Base-by-base conservation (phyloP, 1,140 invertebrate genomes). In the Zaprionus davidi region DNA sequence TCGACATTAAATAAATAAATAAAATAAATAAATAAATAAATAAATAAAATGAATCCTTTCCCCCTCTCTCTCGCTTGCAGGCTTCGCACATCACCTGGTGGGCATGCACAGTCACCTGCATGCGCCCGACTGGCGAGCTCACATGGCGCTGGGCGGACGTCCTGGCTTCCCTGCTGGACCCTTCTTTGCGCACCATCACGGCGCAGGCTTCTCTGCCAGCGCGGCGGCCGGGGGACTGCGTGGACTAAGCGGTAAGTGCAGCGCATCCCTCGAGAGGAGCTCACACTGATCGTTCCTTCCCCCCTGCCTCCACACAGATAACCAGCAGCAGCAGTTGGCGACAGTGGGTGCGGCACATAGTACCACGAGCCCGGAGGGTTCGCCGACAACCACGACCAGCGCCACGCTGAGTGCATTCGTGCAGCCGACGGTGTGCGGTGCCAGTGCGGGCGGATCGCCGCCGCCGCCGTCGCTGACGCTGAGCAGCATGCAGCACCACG, bases 61-160 rank as follows among this genome's bases (percentile, higher is more conserved):
- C 13, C 2, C 2, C 28, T 34, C 22, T 36, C 11, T 28, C 2
- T 20, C 20, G 20, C 2, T 46, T 71, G 11, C 92, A 95, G 95
- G 95, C 69, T 95, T 96, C 80, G 95, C 95, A 1, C 95, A 95
- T 80, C 95, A 96, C 82, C 69, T 96, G 62, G 94, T 95, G 6
- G 95, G 95, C 3, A 92, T 96, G 65, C 94, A 93, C 67, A 85
- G 84, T 31, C 91, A 93, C 49, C 84, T 93, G 67, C 93, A 93
- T 66, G 93, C 92, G 17, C 93, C 94, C 3, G 95, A 96, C 58
- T 96, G 95, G 95, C 94, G 94, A 1, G 94, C 94, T 2, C 91
- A 95, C 53, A 95, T 95, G 90, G 88, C 88, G 28, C 53, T 91
- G 58, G 77, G 86, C 12, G 85, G 79, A 13, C 74, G 90, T 3